A percentile compares a stretch with the other conserved stretches of the same genome.
These are phyloP conservation scores for Spinibarbus caldwelli DNA, from an alignment of 2,797 vertebrate species.

Conservation along the genomic window DNA sequence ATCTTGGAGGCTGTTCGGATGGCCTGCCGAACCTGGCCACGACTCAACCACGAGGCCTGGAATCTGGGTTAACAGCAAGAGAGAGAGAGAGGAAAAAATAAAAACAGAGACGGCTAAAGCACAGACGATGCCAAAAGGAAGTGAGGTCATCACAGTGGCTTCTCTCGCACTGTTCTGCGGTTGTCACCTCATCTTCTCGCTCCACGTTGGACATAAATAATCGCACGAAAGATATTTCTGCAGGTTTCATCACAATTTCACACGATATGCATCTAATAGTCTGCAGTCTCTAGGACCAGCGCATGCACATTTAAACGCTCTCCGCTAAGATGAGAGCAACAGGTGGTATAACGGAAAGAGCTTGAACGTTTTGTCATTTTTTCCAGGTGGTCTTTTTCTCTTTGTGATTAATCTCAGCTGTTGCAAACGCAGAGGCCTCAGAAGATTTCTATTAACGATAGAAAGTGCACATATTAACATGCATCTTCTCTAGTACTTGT, in stretches of 20 bases:
- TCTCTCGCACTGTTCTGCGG: slow-evolving; percentile 12
- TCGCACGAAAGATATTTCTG: slow-evolving; percentile 12
- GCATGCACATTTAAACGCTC: neutral
- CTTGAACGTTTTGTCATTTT: neutral
- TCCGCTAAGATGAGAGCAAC: neutral
- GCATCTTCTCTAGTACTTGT: neutral
- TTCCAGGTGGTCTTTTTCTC: slow-evolving; percentile 8
- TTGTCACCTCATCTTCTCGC: slow-evolving; percentile 9
- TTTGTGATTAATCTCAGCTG: slow-evolving; percentile 2
- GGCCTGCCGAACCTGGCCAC: slow-evolving; percentile 38
- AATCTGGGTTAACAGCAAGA: slow-evolving; percentile 46
- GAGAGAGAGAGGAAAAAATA: neutral
- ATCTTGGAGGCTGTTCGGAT: slow-evolving; percentile 47
- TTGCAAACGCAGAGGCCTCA: neutral
- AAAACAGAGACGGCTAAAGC: slow-evolving; percentile 2
- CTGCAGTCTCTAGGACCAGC: neutral
- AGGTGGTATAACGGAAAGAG: slow-evolving; percentile 1
- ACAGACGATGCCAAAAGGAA: neutral
- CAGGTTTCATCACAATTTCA: slow-evolving; percentile 11
- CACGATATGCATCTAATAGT: neutral
- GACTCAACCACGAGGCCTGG: slow-evolving; percentile 41
- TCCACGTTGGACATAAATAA: slow-evolving; percentile 20
- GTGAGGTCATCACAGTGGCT: slow-evolving; percentile 20
- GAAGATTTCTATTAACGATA: slow-evolving; percentile 1
- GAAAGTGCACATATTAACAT: neutral